These are phyloP conservation scores for Bicyclus anynana DNA, from an alignment of 1,140 invertebrate species.

Conservation along the genomic window DNA sequence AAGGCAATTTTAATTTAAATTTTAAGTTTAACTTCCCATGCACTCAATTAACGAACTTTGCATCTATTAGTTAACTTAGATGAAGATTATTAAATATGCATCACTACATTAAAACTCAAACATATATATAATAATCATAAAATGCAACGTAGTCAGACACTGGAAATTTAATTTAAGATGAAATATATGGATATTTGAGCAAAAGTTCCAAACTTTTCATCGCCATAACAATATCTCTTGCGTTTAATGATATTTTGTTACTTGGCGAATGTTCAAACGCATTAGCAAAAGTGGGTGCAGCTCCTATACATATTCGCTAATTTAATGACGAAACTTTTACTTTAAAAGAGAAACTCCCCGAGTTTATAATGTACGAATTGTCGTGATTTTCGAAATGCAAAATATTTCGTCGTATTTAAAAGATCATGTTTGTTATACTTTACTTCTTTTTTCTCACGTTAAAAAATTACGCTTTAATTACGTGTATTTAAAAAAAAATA, in stretches of 20 bases:
- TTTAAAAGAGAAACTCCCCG: background rate
- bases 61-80: too few species aligned
- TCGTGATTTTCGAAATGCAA: too few species aligned
- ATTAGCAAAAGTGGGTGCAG: slow-evolving; percentile 12
- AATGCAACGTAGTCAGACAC: background rate
- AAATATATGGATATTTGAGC: background rate
- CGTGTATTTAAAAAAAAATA: too few species aligned
- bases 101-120: background rate
- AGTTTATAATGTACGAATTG: background rate
- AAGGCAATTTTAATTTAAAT: too few species aligned
- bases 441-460: too few species aligned
- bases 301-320: slow-evolving; percentile 13
- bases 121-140: background rate
- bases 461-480: too few species aligned
- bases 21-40: too few species aligned
- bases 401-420: too few species aligned
- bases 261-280: slow-evolving; percentile 24
- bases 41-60: too few species aligned
- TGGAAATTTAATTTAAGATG: background rate
- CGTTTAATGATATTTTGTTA: slow-evolving; percentile 14
- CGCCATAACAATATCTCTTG: slow-evolving; percentile 13
- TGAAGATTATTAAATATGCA: too few species aligned
- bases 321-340: slow-evolving; percentile 18
- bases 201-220: background rate
- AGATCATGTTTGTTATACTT: too few species aligned